These are phyloP conservation scores for Sinocyclocheilus grahami DNA, from an alignment of 2,113 vertebrate genomes.

Conservation along the genomic window DNA sequence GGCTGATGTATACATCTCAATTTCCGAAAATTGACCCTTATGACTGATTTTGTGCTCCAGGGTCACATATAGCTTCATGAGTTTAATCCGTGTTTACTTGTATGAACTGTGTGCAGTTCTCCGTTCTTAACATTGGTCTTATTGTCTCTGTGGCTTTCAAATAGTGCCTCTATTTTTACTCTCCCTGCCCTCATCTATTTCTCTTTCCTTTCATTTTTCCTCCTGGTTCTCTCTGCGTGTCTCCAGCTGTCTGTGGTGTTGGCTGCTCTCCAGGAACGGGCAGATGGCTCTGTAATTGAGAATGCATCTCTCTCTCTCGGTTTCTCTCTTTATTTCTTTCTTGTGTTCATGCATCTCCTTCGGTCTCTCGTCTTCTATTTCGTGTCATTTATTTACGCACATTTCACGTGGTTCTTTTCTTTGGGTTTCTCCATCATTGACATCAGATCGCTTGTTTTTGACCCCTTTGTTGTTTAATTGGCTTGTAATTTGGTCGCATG, in stretches of 20 bases:
- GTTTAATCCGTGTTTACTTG: not conserved
- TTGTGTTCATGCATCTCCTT: not conserved
- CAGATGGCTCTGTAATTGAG: conserved; percentile 87
- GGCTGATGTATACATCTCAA: too few relatives aligned
- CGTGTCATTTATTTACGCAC: conserved; percentile 51
- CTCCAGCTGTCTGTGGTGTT: conserved; percentile 82
- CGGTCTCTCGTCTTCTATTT: conserved; percentile 29
- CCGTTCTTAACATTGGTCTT: not conserved
- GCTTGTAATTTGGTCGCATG: conserved; percentile 3
- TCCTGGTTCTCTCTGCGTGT: conserved; percentile 39
- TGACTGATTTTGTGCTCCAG: too few relatives aligned
- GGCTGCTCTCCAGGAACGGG: conserved; percentile 81
- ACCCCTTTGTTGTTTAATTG: conserved; percentile 29
- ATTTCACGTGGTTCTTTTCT: conserved; percentile 35
- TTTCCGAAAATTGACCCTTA: too few relatives aligned
- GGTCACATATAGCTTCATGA: not conserved
- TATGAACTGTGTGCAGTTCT: too few relatives aligned
- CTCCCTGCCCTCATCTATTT: conserved; percentile 62
- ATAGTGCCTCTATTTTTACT: conserved; percentile 42
- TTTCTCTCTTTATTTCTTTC: conserved; percentile 46
- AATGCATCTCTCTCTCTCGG: conserved; percentile 71
- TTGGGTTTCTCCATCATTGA: conserved; percentile 46
- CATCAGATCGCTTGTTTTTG: conserved; percentile 7
- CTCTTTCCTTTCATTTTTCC: conserved; percentile 51
- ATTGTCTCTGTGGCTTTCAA: conserved; percentile 56